Conservation (phyloP, 2,888 invertebrate genomes). For the Netelia fuscicornis region DNA sequence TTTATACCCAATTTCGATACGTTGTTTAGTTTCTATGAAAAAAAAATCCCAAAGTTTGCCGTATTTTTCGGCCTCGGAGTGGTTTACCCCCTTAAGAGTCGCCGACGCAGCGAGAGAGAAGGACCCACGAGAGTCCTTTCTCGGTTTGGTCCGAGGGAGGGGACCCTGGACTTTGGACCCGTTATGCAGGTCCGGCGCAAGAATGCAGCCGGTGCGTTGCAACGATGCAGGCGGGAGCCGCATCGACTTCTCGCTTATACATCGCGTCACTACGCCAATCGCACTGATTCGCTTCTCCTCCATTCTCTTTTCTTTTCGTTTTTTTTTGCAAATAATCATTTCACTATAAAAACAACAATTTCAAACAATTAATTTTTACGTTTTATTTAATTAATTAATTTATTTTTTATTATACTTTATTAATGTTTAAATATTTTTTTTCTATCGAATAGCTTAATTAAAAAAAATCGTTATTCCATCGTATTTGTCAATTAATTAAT, state of each 20-base stretch:
- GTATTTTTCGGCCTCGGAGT: too few relatives aligned
- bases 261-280: conserved; percentile 36
- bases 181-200: conserved; percentile 77
- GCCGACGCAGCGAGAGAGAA: conserved; percentile 1
- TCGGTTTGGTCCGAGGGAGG: conserved; percentile 36
- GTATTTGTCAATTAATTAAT: background rate
- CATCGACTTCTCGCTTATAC: conserved; percentile 28
- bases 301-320: background rate
- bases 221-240: conserved; percentile 33
- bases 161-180: conserved; percentile 74
- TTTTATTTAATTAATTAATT: background rate
- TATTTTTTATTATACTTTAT: background rate
- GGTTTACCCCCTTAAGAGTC: background rate
- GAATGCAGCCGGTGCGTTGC: conserved; percentile 76
- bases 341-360: too few relatives aligned
- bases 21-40: too few relatives aligned
- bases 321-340: conserved; percentile 11
- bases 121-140: conserved; percentile 1
- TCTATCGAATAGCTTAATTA: background rate
- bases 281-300: conserved; percentile 50
- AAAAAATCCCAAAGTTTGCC: too few relatives aligned
- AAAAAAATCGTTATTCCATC: background rate
- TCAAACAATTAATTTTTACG: too few relatives aligned
- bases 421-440: background rate
- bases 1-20: too few relatives aligned